A percentile compares a stretch with the other conserved stretches of the same genome.
Evolutionary conservation across 2,797 vertebrate species (phyloP).

Genomic region (Argya squamiceps): DNA sequence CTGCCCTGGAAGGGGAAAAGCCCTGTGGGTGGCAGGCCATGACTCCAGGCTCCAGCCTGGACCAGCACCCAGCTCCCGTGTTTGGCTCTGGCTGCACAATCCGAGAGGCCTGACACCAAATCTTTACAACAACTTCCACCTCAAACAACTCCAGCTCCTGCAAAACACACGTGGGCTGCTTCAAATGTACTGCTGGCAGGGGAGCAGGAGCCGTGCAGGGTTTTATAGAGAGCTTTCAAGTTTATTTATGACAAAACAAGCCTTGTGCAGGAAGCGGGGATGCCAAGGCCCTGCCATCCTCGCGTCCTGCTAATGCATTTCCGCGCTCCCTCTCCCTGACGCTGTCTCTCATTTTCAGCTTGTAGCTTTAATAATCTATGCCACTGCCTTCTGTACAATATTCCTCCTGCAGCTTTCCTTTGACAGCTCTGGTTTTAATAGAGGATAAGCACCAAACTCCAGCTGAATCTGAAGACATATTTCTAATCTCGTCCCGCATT

Average conservation of each 20-base stretch:
- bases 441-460: constrained; percentile 38
- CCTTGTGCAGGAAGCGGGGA: not conserved
- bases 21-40: not conserved
- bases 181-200: not conserved
- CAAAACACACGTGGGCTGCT: not conserved
- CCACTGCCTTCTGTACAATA: constrained; percentile 5
- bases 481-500: constrained; percentile 3
- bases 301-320: not conserved
- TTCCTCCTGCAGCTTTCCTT: constrained; percentile 38
- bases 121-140: not conserved
- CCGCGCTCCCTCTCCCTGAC: not conserved
- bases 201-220: fast-evolving
- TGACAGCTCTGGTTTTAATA: constrained; percentile 58
- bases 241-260: not conserved
- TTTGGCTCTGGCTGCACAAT: fast-evolving
- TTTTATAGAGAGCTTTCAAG: not conserved
- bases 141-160: not conserved
- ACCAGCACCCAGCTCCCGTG: fast-evolving
- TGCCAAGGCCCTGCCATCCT: not conserved
- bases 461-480: constrained; percentile 18
- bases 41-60: not conserved
- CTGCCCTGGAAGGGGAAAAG: too few species aligned
- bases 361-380: constrained; percentile 58
- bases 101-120: too few species aligned
- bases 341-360: constrained; percentile 34